Conservation (phyloP, 2,888 invertebrate species). For the Endomychus coccineus region DNA sequence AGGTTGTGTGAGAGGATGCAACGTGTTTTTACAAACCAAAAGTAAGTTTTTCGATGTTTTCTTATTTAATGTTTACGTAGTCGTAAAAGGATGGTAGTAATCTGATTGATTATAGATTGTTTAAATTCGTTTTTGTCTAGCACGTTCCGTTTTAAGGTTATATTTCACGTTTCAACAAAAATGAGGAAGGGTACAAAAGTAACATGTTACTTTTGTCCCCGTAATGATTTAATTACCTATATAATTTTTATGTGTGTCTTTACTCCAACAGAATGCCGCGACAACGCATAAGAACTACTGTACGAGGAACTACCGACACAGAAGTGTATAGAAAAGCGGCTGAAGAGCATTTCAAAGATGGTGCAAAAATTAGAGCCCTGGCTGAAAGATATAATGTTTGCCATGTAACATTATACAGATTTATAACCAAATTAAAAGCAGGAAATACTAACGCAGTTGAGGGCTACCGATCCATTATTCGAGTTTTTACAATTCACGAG, state of each 20-base stretch:
- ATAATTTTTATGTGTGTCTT: not conserved
- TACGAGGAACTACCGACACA: conserved; percentile 2
- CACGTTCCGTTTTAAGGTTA: too few species aligned
- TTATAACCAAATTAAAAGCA: conserved; percentile 11
- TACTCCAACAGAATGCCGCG: conserved; percentile 5
- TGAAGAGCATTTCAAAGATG: conserved; percentile 8
- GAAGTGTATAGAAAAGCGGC: conserved; percentile 6
- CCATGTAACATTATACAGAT: conserved; percentile 15
- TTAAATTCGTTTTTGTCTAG: too few species aligned
- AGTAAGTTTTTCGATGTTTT: too few species aligned
- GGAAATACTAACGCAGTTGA: conserved; percentile 7
- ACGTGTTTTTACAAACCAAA: too few species aligned
- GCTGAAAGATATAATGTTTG: conserved; percentile 15
- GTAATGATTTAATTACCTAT: not conserved
- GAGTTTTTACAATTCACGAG: conserved; percentile 9
- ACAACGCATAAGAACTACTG: conserved; percentile 2
- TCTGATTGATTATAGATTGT: too few species aligned
- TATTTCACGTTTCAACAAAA: too few species aligned
- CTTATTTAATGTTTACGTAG: too few species aligned
- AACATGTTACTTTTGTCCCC: conserved; percentile 11
- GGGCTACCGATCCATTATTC: conserved; percentile 12
- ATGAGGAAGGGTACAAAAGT: conserved; percentile 9
- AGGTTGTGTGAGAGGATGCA: too few species aligned
- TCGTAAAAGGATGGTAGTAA: too few species aligned
- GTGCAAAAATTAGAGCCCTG: conserved; percentile 10